These are phyloP conservation scores for Apodemia mormo DNA, from an alignment of 2,888 invertebrate genomes.

Conservation along the genomic window DNA sequence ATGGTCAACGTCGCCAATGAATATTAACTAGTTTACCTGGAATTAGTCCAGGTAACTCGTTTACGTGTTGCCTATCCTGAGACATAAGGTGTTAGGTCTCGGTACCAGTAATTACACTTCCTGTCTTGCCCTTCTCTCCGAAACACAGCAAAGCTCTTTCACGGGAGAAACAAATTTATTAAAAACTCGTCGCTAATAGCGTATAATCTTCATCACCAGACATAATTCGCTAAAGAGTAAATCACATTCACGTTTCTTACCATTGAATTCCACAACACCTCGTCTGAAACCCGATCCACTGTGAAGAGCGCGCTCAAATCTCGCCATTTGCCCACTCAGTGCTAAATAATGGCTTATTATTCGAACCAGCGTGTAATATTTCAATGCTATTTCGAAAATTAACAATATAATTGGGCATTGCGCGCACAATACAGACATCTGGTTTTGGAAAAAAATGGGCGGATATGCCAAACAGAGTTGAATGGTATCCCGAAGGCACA, in stretches of 20 bases:
- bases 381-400: constrained; percentile 76
- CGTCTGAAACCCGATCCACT: constrained; percentile 1
- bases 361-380: constrained; percentile 69
- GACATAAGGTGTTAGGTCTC: no score
- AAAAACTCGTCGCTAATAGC: not conserved
- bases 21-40: no score
- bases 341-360: constrained; percentile 72
- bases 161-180: no score
- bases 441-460: constrained; percentile 72
- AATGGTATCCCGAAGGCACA: constrained; percentile 71
- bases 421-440: constrained; percentile 74
- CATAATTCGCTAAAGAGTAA: constrained; percentile 9
- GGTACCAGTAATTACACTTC: no score
- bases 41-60: no score
- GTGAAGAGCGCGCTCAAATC: constrained; percentile 22
- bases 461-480: constrained; percentile 76
- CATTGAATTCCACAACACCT: not conserved
- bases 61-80: no score
- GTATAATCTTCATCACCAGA: constrained; percentile 4
- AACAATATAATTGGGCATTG: constrained; percentile 81
- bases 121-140: no score
- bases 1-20: no score
- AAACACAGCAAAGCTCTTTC: no score
- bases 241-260: not conserved
- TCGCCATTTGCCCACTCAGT: constrained; percentile 51